Conservation (phyloP, 1,140 invertebrate genomes). For the Rhyacophila brunnea region DNA sequence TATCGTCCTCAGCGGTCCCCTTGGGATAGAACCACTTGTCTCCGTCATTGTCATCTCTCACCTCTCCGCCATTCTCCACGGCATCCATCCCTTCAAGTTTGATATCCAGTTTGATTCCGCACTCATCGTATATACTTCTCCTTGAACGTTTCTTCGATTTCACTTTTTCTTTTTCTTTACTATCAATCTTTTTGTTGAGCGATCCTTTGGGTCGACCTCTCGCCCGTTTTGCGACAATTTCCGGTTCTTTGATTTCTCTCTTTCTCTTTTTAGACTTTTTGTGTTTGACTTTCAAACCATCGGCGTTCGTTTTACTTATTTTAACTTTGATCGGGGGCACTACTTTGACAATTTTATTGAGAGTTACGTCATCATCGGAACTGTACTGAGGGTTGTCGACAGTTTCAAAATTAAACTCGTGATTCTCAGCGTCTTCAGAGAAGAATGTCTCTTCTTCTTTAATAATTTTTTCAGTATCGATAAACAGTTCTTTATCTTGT, state of each 20-base stretch:
- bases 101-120: background rate
- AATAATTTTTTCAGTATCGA: background rate
- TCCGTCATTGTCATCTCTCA: slow-evolving; percentile 3
- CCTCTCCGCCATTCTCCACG: slow-evolving; percentile 3
- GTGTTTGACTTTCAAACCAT: slow-evolving; percentile 7
- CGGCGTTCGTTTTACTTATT: slow-evolving; percentile 16
- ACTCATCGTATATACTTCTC: too few relatives aligned
- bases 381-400: slow-evolving; percentile 17
- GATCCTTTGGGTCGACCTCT: slow-evolving; percentile 26
- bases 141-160: background rate
- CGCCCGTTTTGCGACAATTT: background rate
- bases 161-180: slow-evolving; percentile 8
- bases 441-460: slow-evolving; percentile 10
- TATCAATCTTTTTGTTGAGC: slow-evolving; percentile 16
- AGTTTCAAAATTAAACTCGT: background rate
- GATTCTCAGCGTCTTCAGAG: background rate
- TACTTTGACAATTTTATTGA: slow-evolving; percentile 26
- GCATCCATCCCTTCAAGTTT: background rate
- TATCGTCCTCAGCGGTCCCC: slow-evolving; percentile 11
- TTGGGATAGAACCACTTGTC: slow-evolving; percentile 17
- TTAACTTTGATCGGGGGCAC: slow-evolving; percentile 22
- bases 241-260: slow-evolving; percentile 2
- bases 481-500: background rate
- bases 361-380: slow-evolving; percentile 27
- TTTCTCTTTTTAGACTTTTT: slow-evolving; percentile 30